phyloP scores from a whole-genome alignment of 2,888 invertebrate species.

The Ctenicera cuprea region DNA sequence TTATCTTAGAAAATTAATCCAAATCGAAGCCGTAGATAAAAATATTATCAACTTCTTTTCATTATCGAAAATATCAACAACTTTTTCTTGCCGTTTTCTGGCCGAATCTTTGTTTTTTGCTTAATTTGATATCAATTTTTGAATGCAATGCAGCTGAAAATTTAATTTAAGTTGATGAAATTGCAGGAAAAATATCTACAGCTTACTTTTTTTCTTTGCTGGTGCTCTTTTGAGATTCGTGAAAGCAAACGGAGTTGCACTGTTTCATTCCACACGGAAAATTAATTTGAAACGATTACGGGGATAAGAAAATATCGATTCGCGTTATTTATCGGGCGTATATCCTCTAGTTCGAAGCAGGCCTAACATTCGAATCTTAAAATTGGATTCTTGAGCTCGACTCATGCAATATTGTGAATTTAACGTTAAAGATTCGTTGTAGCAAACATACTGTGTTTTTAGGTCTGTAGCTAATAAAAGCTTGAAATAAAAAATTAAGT shows the following conservation, averaged over 20 bases:
- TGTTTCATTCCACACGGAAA: conserved; percentile 16
- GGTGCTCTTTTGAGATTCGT: background rate
- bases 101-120: background rate
- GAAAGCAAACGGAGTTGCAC: background rate
- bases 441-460: background rate
- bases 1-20: conserved; percentile 27
- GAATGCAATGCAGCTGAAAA: no score
- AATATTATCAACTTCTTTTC: conserved; percentile 1
- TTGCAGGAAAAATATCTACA: no score
- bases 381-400: conserved; percentile 36
- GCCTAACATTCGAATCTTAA: conserved; percentile 33
- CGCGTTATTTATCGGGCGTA: conserved; percentile 34
- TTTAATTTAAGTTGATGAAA: no score
- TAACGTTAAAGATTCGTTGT: background rate
- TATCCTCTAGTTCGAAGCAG: conserved; percentile 17
- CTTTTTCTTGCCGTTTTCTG: background rate
- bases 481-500: no score
- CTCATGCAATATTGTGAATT: conserved; percentile 11
- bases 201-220: no score
- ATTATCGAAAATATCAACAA: no score
- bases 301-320: conserved; percentile 36
- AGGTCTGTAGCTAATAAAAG: no score
- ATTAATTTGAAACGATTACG: conserved; percentile 27
- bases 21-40: conserved; percentile 21
- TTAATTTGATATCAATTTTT: no score